Conservation (phyloP, 2,888 invertebrate species). For the Leptopilina syphax region DNA sequence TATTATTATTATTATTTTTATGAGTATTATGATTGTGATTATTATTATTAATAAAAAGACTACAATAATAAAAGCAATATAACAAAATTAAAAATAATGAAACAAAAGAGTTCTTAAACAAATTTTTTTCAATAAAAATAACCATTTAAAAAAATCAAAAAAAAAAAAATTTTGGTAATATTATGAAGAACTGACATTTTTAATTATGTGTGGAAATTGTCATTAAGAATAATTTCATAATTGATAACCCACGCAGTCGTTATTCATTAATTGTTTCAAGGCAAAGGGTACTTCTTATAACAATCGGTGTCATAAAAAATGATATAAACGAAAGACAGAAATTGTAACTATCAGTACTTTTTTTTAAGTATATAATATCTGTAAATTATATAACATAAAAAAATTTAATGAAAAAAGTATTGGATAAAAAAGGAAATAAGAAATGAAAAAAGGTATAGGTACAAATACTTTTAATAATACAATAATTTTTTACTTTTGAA, state of each 20-base stretch:
- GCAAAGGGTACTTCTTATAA: constrained; percentile 52
- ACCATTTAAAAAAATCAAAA: neutral
- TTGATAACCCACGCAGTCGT: constrained; percentile 68
- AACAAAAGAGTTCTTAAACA: neutral
- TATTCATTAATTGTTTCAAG: constrained; percentile 69
- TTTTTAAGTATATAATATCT: neutral
- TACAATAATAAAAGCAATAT: too few relatives aligned
- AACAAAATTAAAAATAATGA: too few relatives aligned
- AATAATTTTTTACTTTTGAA: too few relatives aligned
- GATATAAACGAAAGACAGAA: constrained; percentile 37
- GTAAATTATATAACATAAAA: too few relatives aligned
- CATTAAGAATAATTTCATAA: constrained; percentile 71
- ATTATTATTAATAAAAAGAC: too few relatives aligned
- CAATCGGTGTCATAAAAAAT: constrained; percentile 43
- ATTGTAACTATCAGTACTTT: neutral
- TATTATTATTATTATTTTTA: too few relatives aligned
- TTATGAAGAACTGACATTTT: constrained; percentile 30
- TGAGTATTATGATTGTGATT: too few relatives aligned
- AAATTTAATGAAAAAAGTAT: too few relatives aligned
- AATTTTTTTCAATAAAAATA: neutral
- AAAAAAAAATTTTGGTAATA: neutral
- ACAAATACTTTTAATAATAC: too few relatives aligned
- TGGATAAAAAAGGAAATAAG: too few relatives aligned
- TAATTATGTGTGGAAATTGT: constrained; percentile 60
- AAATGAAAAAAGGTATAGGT: too few relatives aligned